Evolutionary conservation across 1,140 invertebrate genomes (phyloP).

Genomic region (Drosophila triauraria): DNA sequence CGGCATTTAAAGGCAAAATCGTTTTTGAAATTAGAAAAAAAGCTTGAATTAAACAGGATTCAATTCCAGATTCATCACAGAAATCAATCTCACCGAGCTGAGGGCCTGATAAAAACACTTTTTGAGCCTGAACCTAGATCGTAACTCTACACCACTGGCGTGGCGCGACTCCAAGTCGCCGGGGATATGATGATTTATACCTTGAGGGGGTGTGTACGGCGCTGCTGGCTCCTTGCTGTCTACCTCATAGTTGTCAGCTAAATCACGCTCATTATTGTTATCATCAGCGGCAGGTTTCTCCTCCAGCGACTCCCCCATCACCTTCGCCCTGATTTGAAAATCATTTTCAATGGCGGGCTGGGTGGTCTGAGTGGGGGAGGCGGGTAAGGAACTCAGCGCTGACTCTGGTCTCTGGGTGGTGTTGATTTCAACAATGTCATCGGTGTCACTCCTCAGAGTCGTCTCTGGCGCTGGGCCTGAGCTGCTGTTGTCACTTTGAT

Average conservation of each 20-base stretch:
- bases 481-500: slow-evolving; percentile 80
- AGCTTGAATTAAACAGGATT: neutral
- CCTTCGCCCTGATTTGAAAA: slow-evolving; percentile 75
- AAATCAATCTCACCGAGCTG: neutral
- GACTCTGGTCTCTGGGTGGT: slow-evolving; percentile 32
- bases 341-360: slow-evolving; percentile 69
- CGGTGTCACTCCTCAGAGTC: slow-evolving; percentile 61
- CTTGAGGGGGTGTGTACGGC: slow-evolving; percentile 27
- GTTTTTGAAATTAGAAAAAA: too few relatives aligned
- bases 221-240: slow-evolving; percentile 20
- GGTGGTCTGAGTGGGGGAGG: slow-evolving; percentile 27
- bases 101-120: slow-evolving; percentile 1
- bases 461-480: slow-evolving; percentile 23
- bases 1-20: too few relatives aligned
- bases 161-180: slow-evolving; percentile 7
- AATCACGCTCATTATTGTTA: slow-evolving; percentile 84
- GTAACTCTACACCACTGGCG: slow-evolving; percentile 13
- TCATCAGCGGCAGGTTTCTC: slow-evolving; percentile 68
- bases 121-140: slow-evolving; percentile 22
- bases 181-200: slow-evolving; percentile 67
- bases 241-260: slow-evolving; percentile 77
- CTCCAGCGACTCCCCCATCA: slow-evolving; percentile 10
- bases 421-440: slow-evolving; percentile 83
- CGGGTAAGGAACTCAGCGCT: slow-evolving; percentile 9
- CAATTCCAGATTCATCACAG: neutral